Base-by-base conservation (phyloP, 2,888 invertebrate genomes). In the Beris morrisii region DNA sequence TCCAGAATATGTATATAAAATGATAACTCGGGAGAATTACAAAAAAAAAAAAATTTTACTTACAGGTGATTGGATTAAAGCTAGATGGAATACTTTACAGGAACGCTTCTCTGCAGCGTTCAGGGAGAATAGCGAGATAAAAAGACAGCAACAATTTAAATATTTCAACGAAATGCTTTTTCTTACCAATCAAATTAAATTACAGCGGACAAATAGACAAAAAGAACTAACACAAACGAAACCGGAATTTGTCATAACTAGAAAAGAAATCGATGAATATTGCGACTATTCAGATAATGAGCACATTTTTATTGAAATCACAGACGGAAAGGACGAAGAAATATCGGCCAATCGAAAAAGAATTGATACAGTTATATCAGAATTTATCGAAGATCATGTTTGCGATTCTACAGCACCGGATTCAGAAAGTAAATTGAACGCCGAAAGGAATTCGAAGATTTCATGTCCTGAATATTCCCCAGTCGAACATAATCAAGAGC, bases 111-210 rank as follows among this genome's bases (percentile, higher is more conserved):
- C 61, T 4, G 44, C 30, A 15, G 56, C 50, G 5, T 55, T 65
- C 38, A 38, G 9, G 5, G 38, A 38, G 3, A 3, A 38, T 38
- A 9, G 46, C 15, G 54, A 48, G 13, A 31, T 11, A 6, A 11
- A 46, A 48, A 30, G 6, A 5, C 48, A 28, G 56, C n/a, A 7
- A 11, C 61, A 63, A 45, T 65, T 63, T 55, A 63, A 61, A 61
- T 57, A 65, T 57, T 68, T 38, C 32, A 50, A 61, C 9, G 44
- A 65, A 45, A 68, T 68, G 68, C 11, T 30, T 4, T 68, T 68
- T 43, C 31, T 65, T 38, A 52, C 9, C 38, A 15, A 32, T 11
- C 4, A 7, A 31, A 6, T 31, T 6, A 31, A 52, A 63, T 5
- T 30, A 30, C 30, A 43, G 11, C 15, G 7, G 22, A 52, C 15